Evolutionary conservation across 2,797 vertebrate species (phyloP).

Genomic region (Parotocinclus haroldoi): DNA sequence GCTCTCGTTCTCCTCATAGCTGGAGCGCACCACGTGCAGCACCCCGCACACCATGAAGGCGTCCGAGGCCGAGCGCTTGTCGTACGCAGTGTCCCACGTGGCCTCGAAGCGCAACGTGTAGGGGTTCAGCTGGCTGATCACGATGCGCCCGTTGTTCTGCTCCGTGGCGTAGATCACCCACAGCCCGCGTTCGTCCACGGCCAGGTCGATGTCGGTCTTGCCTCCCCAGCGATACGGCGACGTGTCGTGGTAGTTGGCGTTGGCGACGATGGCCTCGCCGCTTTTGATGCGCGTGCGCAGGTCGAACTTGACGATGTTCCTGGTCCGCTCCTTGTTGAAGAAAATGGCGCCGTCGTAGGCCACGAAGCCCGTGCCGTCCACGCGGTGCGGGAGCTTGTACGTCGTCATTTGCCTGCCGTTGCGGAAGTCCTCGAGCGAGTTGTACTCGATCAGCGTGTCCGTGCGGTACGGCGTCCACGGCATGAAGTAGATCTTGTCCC

Average conservation of each 20-base stretch:
- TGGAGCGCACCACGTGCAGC: constrained; percentile 92
- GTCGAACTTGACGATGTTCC: constrained; percentile 98
- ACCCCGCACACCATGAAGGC: constrained; percentile 98
- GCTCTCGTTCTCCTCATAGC: constrained; percentile 95
- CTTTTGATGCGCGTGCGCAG: constrained; percentile 98
- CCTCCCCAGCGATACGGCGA: constrained; percentile 98
- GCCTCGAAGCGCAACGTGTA: constrained; percentile 96
- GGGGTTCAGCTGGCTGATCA: constrained; percentile 96
- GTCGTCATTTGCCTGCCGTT: constrained; percentile 88
- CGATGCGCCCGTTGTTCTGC: constrained; percentile 96
- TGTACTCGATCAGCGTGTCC: constrained; percentile 91
- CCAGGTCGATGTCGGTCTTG: constrained; percentile 97
- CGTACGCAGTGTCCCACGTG: constrained; percentile 92
- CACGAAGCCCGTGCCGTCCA: constrained; percentile 96
- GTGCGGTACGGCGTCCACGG: constrained; percentile 98
- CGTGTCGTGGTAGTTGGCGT: constrained; percentile 98
- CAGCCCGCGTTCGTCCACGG: constrained; percentile 92
- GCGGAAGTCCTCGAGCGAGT: constrained; percentile 92
- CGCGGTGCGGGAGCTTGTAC: constrained; percentile 94
- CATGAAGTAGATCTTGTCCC: constrained; percentile 99
- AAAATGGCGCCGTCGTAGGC: constrained; percentile 97
- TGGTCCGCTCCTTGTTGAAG: constrained; percentile 97
- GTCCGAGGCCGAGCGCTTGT: constrained; percentile 97
- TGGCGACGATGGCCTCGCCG: constrained; percentile 96
- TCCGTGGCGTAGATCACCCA: constrained; percentile 99